Conservation (phyloP, 2,797 vertebrate species). For the Labeo calbasu region DNA sequence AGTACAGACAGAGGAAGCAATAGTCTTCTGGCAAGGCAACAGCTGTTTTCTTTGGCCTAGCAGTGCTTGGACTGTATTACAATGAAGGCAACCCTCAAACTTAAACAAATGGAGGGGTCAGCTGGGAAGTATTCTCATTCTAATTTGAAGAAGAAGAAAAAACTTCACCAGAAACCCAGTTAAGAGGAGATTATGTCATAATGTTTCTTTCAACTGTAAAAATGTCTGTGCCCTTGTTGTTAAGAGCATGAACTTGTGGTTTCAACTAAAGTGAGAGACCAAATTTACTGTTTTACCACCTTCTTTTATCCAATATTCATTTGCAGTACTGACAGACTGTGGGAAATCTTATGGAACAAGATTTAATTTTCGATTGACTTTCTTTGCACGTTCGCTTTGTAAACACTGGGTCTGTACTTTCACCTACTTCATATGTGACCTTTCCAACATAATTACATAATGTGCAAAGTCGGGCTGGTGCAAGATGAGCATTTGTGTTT, state of each 20-base stretch:
- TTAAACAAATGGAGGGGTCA: conserved; percentile 29
- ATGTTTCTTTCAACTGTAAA: neutral
- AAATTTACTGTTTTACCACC: neutral
- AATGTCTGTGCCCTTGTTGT: neutral
- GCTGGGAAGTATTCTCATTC: conserved; percentile 33
- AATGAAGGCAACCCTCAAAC: conserved; percentile 43
- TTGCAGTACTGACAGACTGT: neutral
- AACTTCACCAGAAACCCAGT: conserved; percentile 9
- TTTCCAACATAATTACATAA: no score
- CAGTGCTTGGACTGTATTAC: conserved; percentile 46
- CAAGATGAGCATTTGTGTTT: no score
- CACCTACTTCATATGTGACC: no score
- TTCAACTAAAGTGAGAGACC: neutral
- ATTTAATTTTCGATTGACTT: no score
- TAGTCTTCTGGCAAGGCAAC: conserved; percentile 43
- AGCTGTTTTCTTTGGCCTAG: conserved; percentile 57
- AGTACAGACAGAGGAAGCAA: conserved; percentile 50
- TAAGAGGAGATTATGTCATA: neutral
- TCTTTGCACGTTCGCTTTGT: no score
- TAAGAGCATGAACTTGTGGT: neutral
- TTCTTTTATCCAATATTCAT: neutral
- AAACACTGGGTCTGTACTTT: no score
- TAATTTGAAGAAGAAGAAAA: neutral
- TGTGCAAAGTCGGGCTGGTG: no score
- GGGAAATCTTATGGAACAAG: neutral